Evolutionary conservation across 2,888 invertebrate species (phyloP).

Genomic region (Folsomia candida): DNA sequence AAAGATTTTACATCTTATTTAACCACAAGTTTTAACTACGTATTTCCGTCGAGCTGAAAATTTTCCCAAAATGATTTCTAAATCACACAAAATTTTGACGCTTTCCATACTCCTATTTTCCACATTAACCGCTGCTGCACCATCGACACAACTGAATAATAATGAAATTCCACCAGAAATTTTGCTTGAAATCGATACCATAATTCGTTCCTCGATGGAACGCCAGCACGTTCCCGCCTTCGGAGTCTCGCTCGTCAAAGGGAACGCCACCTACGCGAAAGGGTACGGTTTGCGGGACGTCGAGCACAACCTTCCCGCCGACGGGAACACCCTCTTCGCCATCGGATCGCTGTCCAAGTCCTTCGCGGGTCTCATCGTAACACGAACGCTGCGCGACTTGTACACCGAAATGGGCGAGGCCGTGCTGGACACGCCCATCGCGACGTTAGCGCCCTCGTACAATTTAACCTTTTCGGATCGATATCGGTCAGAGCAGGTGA

Average conservation of each 20-base stretch:
- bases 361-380: neutral
- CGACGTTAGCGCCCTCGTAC: neutral
- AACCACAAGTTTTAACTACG: too few relatives aligned
- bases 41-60: too few relatives aligned
- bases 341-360: neutral
- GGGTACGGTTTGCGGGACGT: neutral
- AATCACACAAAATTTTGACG: too few relatives aligned
- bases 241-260: neutral
- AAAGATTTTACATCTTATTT: too few relatives aligned
- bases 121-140: too few relatives aligned
- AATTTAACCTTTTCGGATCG: neutral
- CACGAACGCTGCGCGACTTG: neutral
- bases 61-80: too few relatives aligned
- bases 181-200: neutral
- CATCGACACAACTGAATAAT: too few relatives aligned
- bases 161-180: neutral
- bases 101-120: too few relatives aligned
- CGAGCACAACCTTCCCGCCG: neutral
- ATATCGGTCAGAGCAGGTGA: neutral
- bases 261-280: neutral
- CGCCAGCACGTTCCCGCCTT: neutral
- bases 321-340: neutral
- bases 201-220: neutral
- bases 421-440: neutral
- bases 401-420: neutral